Conservation (phyloP, 1,140 invertebrate species). For the Papilio polytes region DNA sequence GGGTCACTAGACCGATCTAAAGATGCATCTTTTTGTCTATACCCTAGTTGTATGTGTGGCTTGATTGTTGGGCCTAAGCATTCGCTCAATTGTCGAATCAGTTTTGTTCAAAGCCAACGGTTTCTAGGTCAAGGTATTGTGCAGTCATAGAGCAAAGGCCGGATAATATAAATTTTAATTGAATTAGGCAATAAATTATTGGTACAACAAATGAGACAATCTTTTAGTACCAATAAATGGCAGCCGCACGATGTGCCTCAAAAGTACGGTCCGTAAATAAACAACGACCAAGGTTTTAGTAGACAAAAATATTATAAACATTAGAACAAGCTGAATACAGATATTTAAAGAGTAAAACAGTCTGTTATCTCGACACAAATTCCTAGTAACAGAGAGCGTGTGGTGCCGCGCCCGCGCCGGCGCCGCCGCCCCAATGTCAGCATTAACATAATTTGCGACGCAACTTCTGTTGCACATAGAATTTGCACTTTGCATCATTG, state of each 20-base stretch:
- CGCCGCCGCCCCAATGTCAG: constrained; percentile 49
- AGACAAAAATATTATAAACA: neutral
- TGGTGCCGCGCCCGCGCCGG: constrained; percentile 48
- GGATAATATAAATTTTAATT: neutral
- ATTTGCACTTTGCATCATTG: neutral
- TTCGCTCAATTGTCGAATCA: constrained; percentile 29
- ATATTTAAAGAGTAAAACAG: neutral
- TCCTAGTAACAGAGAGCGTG: constrained; percentile 45
- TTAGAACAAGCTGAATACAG: constrained; percentile 4
- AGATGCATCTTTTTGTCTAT: constrained; percentile 67
- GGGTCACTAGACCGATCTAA: constrained; percentile 66
- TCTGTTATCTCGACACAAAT: constrained; percentile 28
- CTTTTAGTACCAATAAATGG: neutral
- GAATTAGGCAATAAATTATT: neutral
- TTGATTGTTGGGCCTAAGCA: constrained; percentile 45
- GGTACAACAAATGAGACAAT: neutral
- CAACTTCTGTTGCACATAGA: constrained; percentile 41
- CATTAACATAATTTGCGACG: constrained; percentile 43
- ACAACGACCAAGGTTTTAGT: constrained; percentile 14
- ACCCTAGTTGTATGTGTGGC: constrained; percentile 37
- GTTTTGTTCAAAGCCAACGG: neutral
- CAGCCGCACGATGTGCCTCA: neutral
- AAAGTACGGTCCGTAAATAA: neutral
- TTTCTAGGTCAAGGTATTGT: constrained; percentile 36
- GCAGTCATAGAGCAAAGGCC: neutral